These are phyloP conservation scores for Epizoanthus fatuus DNA, from an alignment of 92 coral and sea anemone species.

Conservation along the genomic window DNA sequence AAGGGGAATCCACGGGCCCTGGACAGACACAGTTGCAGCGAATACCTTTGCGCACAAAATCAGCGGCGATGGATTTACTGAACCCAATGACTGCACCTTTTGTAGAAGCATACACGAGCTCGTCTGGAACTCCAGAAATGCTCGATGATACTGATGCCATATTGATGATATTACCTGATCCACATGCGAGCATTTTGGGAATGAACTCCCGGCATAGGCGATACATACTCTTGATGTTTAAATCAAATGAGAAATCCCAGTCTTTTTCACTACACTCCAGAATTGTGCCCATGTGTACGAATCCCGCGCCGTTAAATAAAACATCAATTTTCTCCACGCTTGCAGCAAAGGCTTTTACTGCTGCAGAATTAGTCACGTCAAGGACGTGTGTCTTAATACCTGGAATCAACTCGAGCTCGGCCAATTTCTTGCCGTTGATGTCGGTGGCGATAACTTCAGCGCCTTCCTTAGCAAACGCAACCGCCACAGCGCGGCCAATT, in stretches of 20 bases:
- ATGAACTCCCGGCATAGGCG: conserved; percentile 80
- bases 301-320: conserved; percentile 93
- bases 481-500: conserved; percentile 83
- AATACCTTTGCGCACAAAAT: conserved; percentile 83
- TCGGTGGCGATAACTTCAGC: conserved; percentile 92
- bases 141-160: conserved; percentile 90
- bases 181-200: conserved; percentile 89
- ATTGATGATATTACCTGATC: conserved; percentile 84
- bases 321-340: conserved; percentile 75
- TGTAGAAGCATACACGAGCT: conserved; percentile 79
- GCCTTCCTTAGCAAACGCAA: conserved; percentile 90
- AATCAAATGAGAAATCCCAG: conserved; percentile 90
- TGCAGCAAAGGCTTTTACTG: conserved; percentile 65
- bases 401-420: conserved; percentile 66
- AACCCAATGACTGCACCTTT: conserved; percentile 94
- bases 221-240: conserved; percentile 92
- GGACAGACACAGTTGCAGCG: conserved; percentile 94
- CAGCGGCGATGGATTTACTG: conserved; percentile 93
- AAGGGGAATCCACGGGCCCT: conserved; percentile 84
- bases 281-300: conserved; percentile 78
- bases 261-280: conserved; percentile 89
- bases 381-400: conserved; percentile 74
- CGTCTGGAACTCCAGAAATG: conserved; percentile 79
- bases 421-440: conserved; percentile 82
- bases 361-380: conserved; percentile 85